Conservation (phyloP, 2,113 vertebrate genomes). For the Hypanus sabinus region DNA sequence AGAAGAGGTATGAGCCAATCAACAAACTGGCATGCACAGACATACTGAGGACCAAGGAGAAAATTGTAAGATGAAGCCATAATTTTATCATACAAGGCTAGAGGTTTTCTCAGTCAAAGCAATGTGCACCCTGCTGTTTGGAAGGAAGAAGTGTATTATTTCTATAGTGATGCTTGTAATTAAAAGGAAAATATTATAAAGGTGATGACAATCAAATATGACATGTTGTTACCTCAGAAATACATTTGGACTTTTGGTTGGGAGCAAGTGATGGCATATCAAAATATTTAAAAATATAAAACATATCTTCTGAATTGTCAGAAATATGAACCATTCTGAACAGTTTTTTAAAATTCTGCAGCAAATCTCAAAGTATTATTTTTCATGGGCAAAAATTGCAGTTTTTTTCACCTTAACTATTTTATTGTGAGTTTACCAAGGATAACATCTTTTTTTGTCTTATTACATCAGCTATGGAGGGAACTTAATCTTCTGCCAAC, state of each 20-base stretch:
- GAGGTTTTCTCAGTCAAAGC: conserved; percentile 40
- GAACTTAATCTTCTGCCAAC: conserved; percentile 61
- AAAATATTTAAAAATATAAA: conserved; percentile 56
- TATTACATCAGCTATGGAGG: conserved; percentile 48
- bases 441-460: conserved; percentile 49
- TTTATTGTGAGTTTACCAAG: conserved; percentile 54
- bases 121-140: neutral
- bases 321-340: conserved; percentile 30
- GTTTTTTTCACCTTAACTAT: conserved; percentile 1
- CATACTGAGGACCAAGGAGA: neutral
- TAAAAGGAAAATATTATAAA: neutral
- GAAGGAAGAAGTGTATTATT: conserved; percentile 42
- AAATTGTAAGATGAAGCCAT: conserved; percentile 7
- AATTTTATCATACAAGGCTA: conserved; percentile 2
- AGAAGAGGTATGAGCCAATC: neutral
- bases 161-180: conserved; percentile 23
- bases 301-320: conserved; percentile 50
- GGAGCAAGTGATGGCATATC: conserved; percentile 71
- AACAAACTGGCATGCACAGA: neutral
- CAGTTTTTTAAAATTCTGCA: neutral
- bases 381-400: neutral
- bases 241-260: neutral
- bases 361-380: neutral
- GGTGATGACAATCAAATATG: conserved; percentile 77
- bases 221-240: conserved; percentile 77